A percentile compares a stretch with the other conserved stretches of the same genome.
phyloP scores from a whole-genome alignment of 1,140 invertebrate species.

The Apis mellifera region DNA sequence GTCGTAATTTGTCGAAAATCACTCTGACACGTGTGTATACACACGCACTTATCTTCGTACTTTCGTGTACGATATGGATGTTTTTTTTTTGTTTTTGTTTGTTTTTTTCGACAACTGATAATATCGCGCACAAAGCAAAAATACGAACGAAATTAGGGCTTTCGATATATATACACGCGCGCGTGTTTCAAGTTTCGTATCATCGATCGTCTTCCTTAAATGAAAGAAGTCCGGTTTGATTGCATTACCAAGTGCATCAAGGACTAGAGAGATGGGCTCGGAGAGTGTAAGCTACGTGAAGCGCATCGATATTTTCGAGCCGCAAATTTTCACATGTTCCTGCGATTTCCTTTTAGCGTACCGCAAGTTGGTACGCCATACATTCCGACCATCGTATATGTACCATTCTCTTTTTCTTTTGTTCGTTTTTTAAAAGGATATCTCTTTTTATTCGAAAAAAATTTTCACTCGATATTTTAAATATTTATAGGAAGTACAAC shows the following conservation, averaged over 20 bases:
- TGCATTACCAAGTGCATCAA: slow-evolving; percentile 16
- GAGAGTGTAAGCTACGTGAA: neutral
- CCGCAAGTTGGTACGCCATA: slow-evolving; percentile 17
- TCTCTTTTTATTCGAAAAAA: neutral
- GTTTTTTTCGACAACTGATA: too few relatives aligned
- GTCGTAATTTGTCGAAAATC: neutral
- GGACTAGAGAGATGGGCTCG: neutral
- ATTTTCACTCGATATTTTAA: neutral
- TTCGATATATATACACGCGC: slow-evolving; percentile 4
- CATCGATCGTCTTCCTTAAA: slow-evolving; percentile 49
- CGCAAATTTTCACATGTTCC: slow-evolving; percentile 44
- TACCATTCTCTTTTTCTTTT: neutral
- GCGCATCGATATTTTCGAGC: slow-evolving; percentile 6
- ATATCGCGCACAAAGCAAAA: too few relatives aligned
- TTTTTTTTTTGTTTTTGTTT: neutral
- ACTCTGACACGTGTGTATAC: neutral
- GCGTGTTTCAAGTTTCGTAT: slow-evolving; percentile 22
- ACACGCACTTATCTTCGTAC: neutral
- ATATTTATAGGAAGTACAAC: neutral
- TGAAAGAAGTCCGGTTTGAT: slow-evolving; percentile 43
- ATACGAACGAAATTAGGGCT: neutral
- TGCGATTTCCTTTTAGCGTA: slow-evolving; percentile 51
- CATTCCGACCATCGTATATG: neutral
- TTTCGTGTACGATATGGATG: neutral
- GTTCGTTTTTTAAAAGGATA: neutral